These are phyloP conservation scores for Hypotaenidia philippensis DNA, from an alignment of 2,797 vertebrate genomes.

Conservation along the genomic window DNA sequence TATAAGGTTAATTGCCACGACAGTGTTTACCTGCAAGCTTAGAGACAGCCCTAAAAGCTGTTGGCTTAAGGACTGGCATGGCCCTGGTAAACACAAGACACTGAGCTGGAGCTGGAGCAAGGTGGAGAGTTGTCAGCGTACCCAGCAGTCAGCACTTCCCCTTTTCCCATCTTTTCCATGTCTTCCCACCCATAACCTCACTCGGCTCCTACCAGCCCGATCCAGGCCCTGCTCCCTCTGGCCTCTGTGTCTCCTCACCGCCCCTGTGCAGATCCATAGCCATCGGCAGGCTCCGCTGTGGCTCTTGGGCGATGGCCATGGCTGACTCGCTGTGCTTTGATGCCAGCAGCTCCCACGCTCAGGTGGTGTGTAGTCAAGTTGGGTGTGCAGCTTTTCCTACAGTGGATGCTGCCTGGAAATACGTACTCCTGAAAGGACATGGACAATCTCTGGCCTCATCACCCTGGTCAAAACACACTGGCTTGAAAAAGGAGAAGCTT, in stretches of 20 bases:
- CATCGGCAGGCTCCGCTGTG: accelerated
- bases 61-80: not conserved
- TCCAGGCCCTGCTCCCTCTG: not conserved
- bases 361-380: accelerated
- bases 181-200: not conserved
- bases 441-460: not conserved
- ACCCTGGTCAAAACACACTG: not conserved
- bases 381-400: not conserved
- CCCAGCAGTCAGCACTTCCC: not conserved
- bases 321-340: not conserved
- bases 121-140: not conserved
- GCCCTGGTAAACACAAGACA: not conserved
- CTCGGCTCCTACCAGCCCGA: not conserved
- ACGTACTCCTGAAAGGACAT: not conserved
- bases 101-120: not conserved
- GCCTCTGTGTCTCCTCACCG: not conserved
- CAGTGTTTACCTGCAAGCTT: not conserved
- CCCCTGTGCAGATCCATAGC: not conserved
- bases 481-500: not conserved
- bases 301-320: not conserved
- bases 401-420: not conserved
- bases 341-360: not conserved
- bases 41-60: not conserved
- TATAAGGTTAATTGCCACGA: not conserved
- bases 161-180: not conserved